Percentiles rank a stretch among this genome's conserved stretches.
Evolutionary conservation across 92 coral and sea anemone genomes (phyloP).

Genomic region (Paramuricea clavata): DNA sequence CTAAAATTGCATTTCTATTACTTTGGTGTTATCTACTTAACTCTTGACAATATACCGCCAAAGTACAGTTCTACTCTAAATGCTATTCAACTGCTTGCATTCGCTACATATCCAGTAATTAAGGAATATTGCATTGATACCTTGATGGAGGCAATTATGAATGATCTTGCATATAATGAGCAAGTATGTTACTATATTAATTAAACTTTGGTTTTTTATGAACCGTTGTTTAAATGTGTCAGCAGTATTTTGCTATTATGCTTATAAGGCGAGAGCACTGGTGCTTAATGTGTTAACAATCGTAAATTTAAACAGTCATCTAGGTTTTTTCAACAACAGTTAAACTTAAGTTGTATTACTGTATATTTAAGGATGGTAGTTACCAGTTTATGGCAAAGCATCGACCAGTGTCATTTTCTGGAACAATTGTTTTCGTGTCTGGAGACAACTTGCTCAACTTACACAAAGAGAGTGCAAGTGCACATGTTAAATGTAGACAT

Average conservation of each 20-base stretch:
- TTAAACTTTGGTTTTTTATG: too few species aligned
- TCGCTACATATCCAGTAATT: conserved; percentile 64
- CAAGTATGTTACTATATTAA: conserved; percentile 28
- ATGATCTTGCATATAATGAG: conserved; percentile 62
- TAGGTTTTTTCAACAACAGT: too few species aligned
- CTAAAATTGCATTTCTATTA: background rate
- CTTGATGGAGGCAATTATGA: conserved; percentile 69
- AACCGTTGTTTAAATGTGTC: too few species aligned
- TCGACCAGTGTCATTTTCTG: background rate
- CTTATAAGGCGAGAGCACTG: too few species aligned
- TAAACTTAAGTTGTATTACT: background rate
- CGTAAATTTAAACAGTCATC: too few species aligned
- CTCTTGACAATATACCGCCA: conserved; percentile 66
- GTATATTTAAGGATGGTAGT: background rate
- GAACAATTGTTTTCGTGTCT: background rate
- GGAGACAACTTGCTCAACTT: background rate
- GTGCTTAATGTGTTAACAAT: too few species aligned
- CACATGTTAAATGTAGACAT: too few species aligned
- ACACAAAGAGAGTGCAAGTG: too few species aligned
- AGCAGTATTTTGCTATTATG: too few species aligned
- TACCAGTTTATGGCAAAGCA: background rate
- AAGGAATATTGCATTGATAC: conserved; percentile 73
- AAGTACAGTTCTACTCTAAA: conserved; percentile 60
- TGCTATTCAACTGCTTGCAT: conserved; percentile 70
- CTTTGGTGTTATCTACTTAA: conserved; percentile 66